These are phyloP conservation scores for Lepus europaeus DNA, from an alignment of 2,113 vertebrate genomes.

Conservation along the genomic window DNA sequence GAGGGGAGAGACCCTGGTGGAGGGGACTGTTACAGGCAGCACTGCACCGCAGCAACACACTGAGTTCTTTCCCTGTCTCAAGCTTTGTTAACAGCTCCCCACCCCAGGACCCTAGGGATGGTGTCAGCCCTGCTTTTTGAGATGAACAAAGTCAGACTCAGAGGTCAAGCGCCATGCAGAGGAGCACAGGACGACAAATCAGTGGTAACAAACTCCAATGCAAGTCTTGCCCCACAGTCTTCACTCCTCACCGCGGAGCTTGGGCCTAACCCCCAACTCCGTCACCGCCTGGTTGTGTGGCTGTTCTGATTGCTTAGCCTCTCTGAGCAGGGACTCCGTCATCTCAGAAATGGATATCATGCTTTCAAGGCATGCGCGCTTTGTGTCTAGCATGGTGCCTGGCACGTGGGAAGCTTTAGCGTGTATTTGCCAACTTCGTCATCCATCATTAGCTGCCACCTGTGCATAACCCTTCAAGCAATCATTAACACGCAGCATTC, in stretches of 20 bases:
- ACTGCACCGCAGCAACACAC: not conserved
- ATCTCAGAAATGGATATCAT: not conserved
- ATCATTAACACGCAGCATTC: slow-evolving; percentile 7
- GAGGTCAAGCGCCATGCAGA: not conserved
- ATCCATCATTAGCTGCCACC: not conserved
- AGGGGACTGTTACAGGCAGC: not conserved
- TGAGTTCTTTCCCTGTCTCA: not conserved
- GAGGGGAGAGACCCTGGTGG: not conserved
- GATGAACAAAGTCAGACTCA: slow-evolving; percentile 22
- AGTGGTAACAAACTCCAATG: not conserved
- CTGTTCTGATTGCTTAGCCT: not conserved
- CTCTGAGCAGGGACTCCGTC: not conserved
- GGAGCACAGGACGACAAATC: not conserved
- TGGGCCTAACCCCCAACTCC: not conserved
- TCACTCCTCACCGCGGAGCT: not conserved
- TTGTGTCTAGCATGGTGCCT: fast-evolving
- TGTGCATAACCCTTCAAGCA: not conserved
- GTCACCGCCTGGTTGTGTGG: not conserved
- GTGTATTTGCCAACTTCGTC: not conserved
- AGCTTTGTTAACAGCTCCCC: not conserved
- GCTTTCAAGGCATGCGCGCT: not conserved
- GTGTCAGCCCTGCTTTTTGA: not conserved
- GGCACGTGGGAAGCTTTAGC: not conserved
- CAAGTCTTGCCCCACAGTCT: not conserved
- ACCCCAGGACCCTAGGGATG: not conserved